phyloP scores from a whole-genome alignment of 1,140 invertebrate genomes.

The Trichonephila clavipes region DNA sequence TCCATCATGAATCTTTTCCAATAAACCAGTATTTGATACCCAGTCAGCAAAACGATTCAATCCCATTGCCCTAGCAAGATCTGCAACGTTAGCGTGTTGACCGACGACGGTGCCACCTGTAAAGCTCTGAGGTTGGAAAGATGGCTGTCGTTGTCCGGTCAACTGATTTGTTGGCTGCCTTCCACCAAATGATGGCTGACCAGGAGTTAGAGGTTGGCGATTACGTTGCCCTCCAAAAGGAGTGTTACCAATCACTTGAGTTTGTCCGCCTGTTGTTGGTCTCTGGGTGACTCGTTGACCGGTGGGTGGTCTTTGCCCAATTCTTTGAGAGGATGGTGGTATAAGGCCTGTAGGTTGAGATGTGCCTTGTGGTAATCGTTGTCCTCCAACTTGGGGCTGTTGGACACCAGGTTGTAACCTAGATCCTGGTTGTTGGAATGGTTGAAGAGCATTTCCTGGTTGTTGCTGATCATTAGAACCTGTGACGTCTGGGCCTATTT shows the following conservation, averaged over 20 bases:
- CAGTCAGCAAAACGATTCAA: conserved; percentile 63
- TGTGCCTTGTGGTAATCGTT: conserved; percentile 3
- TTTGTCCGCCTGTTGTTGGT: conserved; percentile 1
- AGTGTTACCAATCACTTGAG: neutral
- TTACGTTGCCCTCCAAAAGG: neutral
- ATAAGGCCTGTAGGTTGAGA: conserved; percentile 16
- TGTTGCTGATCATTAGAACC: neutral
- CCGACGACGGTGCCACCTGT: neutral
- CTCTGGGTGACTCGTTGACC: neutral
- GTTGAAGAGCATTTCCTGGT: neutral
- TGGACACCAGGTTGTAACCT: neutral
- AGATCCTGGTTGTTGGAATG: neutral
- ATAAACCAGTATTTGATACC: conserved; percentile 63
- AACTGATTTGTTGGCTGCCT: neutral
- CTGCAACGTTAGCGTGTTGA: conserved; percentile 36
- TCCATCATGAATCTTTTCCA: conserved; percentile 73
- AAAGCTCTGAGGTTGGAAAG: neutral
- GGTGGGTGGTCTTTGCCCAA: neutral
- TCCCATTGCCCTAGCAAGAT: conserved; percentile 68
- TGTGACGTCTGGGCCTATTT: neutral
- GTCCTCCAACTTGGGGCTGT: neutral
- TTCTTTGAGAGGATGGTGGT: neutral
- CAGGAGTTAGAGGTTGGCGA: neutral
- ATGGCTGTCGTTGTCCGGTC: neutral
- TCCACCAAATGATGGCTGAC: neutral